Conservation (phyloP, 1,140 invertebrate species). For the Aphaenogaster floridana region DNA sequence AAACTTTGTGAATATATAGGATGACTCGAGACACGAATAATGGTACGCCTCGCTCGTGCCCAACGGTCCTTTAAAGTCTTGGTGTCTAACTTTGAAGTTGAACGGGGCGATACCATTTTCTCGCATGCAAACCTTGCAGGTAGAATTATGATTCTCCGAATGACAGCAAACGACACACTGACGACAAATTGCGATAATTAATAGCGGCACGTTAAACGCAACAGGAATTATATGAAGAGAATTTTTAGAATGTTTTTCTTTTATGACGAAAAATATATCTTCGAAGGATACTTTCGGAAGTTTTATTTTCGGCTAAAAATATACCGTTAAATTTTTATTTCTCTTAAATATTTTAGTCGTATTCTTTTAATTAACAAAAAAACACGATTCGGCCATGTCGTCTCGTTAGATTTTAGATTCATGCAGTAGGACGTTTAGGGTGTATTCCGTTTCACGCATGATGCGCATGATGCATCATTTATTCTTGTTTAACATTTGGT, state of each 20-base stretch:
- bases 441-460: no score
- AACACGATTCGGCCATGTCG: background rate
- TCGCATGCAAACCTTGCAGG: background rate
- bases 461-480: no score
- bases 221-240: background rate
- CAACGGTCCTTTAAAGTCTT: constrained; percentile 27
- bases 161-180: background rate
- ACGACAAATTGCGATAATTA: background rate
- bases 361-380: background rate
- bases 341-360: background rate
- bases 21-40: constrained; percentile 46
- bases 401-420: background rate
- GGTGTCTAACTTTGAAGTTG: constrained; percentile 9
- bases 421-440: background rate
- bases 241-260: background rate
- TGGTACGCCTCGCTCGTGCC: constrained; percentile 10
- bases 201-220: background rate
- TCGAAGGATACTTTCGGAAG: background rate
- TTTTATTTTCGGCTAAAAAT: background rate
- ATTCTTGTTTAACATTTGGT: no score
- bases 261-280: background rate
- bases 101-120: constrained; percentile 2
- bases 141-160: background rate
- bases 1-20: constrained; percentile 42
- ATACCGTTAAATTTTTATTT: background rate